Base-by-base conservation (phyloP, 2,113 vertebrate species). In the Himantopus leucocephalus region DNA sequence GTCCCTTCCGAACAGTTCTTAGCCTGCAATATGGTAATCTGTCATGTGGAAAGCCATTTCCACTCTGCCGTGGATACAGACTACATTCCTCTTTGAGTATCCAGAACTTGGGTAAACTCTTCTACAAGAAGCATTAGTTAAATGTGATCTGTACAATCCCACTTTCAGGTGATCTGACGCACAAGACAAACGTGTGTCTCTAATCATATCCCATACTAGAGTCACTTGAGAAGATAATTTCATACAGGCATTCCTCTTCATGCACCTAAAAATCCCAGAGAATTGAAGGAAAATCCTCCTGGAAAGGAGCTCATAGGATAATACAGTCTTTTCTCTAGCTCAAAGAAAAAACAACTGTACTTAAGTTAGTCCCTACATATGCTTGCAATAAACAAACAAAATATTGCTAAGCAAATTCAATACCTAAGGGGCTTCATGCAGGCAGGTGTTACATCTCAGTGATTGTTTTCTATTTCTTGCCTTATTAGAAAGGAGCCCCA, bases 381-480 rank as follows among this genome's bases (percentile, higher is more conserved):
- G 37, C 29, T 85, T 89, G 8, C 34, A 93, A 53, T 72, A 81
- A 84, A 66, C 19, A 76, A 92, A 76, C 8, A 74, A 48, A 92
- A 83, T 79, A 85, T 47, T 85, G 15, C 58, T 70, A 63, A 72
- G 47, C 2, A 72, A 75, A 92, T 81, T 67, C 53, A 71, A 0
- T 71, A 47, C 22, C 76, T 83, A 32, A 89, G 71, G 53, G 14
- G 19, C 41, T 90, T 85, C 34, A 53, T 60, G 66, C 39, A 95
- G 48, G 26, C 68, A 91, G 62, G 30, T 80, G 67, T 50, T 94
- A 66, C 21, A 80, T 60, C 64, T 76, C 50, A 37, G 35, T 87
- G 58, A 91, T 56, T 90, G 63, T 93, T 91, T 92, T 92, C 63
- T 62, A 59, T 20, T 85, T 83, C 24, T 66, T 82, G 16, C 35